Conservation (phyloP, 35 echinoderm and acorn worm genomes). For the Apostichopus californicus region DNA sequence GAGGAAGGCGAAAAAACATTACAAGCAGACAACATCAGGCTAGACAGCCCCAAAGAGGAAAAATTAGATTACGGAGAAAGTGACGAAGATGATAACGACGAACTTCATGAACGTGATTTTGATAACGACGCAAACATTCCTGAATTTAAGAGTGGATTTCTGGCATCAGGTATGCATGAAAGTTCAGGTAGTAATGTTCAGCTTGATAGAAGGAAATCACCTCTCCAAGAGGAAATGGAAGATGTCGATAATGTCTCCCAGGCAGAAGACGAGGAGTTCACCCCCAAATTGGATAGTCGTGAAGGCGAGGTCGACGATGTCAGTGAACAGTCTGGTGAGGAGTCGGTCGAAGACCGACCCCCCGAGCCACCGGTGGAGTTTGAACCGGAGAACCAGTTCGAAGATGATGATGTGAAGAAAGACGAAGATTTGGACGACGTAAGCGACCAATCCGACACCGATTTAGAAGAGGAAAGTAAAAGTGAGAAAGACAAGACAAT, state of each 20-base stretch:
- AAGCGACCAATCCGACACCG: constrained; percentile 30
- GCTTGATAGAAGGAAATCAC: constrained; percentile 34
- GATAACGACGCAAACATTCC: background rate
- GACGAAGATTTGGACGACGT: constrained; percentile 33
- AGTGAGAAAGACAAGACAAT: background rate
- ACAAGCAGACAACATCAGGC: background rate
- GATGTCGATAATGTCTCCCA: constrained; percentile 35
- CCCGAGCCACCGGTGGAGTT: background rate
- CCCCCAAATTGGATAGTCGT: background rate
- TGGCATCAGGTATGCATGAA: background rate
- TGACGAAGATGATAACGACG: constrained; percentile 36
- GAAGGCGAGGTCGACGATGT: constrained; percentile 51
- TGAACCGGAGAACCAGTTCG: background rate
- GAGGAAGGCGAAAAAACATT: background rate
- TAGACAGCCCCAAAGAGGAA: constrained; percentile 44
- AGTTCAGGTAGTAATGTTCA: constrained; percentile 9
- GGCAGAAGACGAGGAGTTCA: background rate
- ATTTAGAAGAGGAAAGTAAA: background rate
- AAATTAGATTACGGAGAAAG: constrained; percentile 57
- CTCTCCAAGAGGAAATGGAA: background rate
- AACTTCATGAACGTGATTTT: no score
- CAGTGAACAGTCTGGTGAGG: constrained; percentile 44
- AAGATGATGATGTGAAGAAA: constrained; percentile 21
- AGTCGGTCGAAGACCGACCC: background rate
- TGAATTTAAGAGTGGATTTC: background rate